Percentiles rank a stretch among this genome's conserved stretches.
These are phyloP conservation scores for Dasypolia templi DNA, from an alignment of 2,888 invertebrate species.

Conservation along the genomic window DNA sequence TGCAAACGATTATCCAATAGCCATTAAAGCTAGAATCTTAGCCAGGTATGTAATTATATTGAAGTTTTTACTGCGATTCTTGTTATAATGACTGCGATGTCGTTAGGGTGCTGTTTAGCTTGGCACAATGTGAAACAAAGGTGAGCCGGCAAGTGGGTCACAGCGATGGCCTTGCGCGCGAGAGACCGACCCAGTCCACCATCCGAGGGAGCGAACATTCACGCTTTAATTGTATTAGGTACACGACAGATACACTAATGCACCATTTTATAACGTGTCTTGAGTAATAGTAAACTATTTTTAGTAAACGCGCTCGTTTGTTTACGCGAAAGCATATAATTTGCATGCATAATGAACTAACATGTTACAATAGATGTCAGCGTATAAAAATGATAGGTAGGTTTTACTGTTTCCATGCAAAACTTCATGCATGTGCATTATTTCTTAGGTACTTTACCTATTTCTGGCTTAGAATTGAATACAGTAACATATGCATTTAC, in stretches of 20 bases:
- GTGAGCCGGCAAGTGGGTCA: conserved; percentile 86
- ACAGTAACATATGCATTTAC: conserved; percentile 48
- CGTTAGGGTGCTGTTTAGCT: conserved; percentile 76
- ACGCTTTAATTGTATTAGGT: conserved; percentile 50
- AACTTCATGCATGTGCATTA: conserved; percentile 11
- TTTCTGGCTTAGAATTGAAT: conserved; percentile 27
- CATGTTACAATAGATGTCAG: not conserved
- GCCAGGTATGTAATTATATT: conserved; percentile 58
- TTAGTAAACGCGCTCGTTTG: conserved; percentile 27
- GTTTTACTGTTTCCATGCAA: conserved; percentile 22
- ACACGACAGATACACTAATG: conserved; percentile 36
- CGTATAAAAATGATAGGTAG: not conserved
- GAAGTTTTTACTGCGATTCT: conserved; percentile 61
- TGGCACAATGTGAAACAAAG: conserved; percentile 81
- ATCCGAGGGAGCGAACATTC: conserved; percentile 67
- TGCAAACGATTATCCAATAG: conserved; percentile 39
- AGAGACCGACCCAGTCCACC: conserved; percentile 78
- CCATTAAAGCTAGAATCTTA: conserved; percentile 57
- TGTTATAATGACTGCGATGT: conserved; percentile 63
- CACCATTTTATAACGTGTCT: conserved; percentile 19
- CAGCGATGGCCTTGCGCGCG: conserved; percentile 81
- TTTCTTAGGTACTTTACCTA: conserved; percentile 27
- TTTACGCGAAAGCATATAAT: conserved; percentile 44
- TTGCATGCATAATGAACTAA: conserved; percentile 35
- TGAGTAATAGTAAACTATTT: conserved; percentile 47